phyloP scores from a whole-genome alignment of 2,888 invertebrate species.

The Podotricha telesiphe region DNA sequence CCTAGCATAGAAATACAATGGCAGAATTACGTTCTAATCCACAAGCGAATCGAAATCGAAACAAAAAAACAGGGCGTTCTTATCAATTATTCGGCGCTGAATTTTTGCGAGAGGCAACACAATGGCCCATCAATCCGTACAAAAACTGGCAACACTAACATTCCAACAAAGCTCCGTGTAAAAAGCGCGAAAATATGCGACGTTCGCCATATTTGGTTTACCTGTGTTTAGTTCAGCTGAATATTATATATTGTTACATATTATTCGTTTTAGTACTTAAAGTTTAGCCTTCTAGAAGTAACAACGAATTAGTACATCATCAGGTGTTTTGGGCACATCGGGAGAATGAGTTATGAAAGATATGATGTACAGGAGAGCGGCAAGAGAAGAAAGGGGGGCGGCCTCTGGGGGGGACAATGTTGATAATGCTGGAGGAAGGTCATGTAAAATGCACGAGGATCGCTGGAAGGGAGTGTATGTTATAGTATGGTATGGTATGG shows the following conservation, averaged over 20 bases:
- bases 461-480: too few relatives aligned
- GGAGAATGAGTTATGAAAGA: too few relatives aligned
- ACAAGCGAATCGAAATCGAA: slow-evolving; percentile 61
- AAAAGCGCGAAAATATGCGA: slow-evolving; percentile 50
- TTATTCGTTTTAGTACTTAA: too few relatives aligned
- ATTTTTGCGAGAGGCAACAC: slow-evolving; percentile 74
- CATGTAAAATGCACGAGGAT: too few relatives aligned
- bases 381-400: too few relatives aligned
- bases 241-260: slow-evolving; percentile 3
- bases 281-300: too few relatives aligned
- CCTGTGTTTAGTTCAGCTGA: slow-evolving; percentile 17
- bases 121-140: slow-evolving; percentile 75
- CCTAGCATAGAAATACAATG: slow-evolving; percentile 31
- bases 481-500: too few relatives aligned
- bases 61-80: slow-evolving; percentile 53
- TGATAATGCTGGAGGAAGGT: too few relatives aligned
- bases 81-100: slow-evolving; percentile 74
- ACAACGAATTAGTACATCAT: too few relatives aligned
- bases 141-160: slow-evolving; percentile 73
- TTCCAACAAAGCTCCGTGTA: slow-evolving; percentile 62
- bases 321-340: too few relatives aligned
- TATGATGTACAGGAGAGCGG: too few relatives aligned
- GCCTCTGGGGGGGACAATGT: too few relatives aligned
- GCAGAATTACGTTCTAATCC: slow-evolving; percentile 60
- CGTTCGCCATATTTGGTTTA: slow-evolving; percentile 45